phyloP scores from a whole-genome alignment of 2,113 vertebrate genomes.

The Eurypyga helias region DNA sequence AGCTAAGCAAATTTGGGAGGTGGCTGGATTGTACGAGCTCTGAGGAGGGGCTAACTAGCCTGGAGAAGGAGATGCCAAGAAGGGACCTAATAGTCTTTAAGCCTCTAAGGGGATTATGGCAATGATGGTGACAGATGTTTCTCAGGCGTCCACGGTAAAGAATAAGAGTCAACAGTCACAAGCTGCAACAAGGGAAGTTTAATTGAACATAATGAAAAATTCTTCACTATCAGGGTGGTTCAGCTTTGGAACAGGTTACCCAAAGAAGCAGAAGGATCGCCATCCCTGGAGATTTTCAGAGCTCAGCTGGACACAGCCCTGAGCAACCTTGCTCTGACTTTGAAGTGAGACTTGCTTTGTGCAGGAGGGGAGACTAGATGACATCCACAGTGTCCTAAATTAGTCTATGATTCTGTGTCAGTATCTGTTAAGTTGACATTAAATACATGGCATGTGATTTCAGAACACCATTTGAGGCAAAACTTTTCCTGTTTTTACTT shows the following conservation, averaged over 20 bases:
- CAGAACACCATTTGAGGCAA: neutral
- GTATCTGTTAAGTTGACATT: neutral
- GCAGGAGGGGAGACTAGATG: neutral
- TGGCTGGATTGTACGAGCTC: neutral
- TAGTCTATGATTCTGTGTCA: neutral
- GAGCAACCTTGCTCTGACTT: neutral
- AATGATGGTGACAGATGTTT: neutral
- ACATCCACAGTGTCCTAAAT: neutral
- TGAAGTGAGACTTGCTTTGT: neutral
- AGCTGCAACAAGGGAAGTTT: neutral
- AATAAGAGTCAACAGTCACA: neutral
- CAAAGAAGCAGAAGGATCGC: neutral
- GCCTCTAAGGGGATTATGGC: neutral
- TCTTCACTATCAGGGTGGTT: neutral
- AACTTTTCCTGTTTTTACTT: neutral
- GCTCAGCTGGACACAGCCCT: neutral
- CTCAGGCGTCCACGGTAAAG: neutral
- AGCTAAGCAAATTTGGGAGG: neutral
- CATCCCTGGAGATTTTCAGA: neutral
- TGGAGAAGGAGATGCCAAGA: neutral
- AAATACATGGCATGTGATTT: neutral
- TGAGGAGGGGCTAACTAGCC: neutral
- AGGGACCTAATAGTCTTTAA: neutral
- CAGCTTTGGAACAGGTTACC: neutral
- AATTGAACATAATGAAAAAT: neutral